Evolutionary conservation across 37 sponge, comb jelly and placozoan species (phyloP).

Genomic region (Theonella swinhoei): DNA sequence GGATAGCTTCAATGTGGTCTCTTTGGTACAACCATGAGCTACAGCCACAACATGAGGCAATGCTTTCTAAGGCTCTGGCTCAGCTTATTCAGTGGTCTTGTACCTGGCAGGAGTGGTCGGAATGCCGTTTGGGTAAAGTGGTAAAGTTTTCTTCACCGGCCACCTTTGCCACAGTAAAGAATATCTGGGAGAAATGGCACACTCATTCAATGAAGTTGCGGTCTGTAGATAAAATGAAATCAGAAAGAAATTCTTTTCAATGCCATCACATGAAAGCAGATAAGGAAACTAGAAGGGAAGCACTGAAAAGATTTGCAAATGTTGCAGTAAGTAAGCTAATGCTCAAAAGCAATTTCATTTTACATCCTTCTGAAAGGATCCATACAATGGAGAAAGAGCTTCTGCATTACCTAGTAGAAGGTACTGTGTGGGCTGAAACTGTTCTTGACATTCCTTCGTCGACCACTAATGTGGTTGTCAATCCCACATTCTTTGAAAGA

Average conservation of each 20-base stretch:
- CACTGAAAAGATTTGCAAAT: neutral
- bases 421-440: slow-evolving; percentile 30
- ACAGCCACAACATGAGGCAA: slow-evolving; percentile 10
- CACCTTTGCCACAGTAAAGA: neutral
- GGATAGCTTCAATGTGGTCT: slow-evolving; percentile 51
- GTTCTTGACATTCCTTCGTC: slow-evolving; percentile 6
- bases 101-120: slow-evolving; percentile 3
- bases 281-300: neutral
- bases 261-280: neutral
- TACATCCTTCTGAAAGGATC: neutral
- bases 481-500: slow-evolving; percentile 39
- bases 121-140: neutral
- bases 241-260: neutral
- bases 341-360: neutral
- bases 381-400: slow-evolving; percentile 3
- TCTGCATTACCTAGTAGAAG: neutral
- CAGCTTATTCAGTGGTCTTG: slow-evolving; percentile 4
- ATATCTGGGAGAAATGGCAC: slow-evolving; percentile 46
- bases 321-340: neutral
- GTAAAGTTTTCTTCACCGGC: slow-evolving; percentile 7
- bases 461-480: neutral
- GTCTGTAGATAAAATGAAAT: slow-evolving; percentile 1
- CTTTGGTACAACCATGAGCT: slow-evolving; percentile 61
- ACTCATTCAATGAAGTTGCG: neutral
- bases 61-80: slow-evolving; percentile 10